Evolutionary conservation across 2,113 vertebrate species (phyloP), one percentile per base, ranked within the genome.

Genomic region (Scytalopus superciliaris): DNA sequence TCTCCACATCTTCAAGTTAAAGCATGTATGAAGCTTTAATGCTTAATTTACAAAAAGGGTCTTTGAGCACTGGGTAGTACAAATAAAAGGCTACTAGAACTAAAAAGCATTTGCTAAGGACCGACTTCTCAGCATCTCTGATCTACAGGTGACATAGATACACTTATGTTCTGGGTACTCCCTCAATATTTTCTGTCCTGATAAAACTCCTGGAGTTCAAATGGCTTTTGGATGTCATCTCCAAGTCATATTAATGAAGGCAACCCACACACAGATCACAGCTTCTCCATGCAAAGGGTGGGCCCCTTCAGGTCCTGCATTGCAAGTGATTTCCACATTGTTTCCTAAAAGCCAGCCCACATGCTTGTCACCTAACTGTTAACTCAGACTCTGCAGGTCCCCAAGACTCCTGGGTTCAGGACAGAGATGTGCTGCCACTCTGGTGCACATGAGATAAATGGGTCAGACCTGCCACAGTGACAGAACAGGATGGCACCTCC

Each of bases 101-200:
- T 57, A 82, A 83, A 83, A 88, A 69, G 14, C 21, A 49, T 88
- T 84, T 81, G 45, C 59, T 62, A 83, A 91, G 56, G 31, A 91
- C 70, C 15, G 53, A 40, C 50, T 87, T 87, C 82, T 87, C 57
- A 92, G 39, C 1, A 2, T 28, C n/a, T 83, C 62, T 78, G 40
- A 78, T 74, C 30, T 40, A 60, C 53, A 37, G 25, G 23, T 1
- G 2, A 50, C 39, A 69, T 5, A 5, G 28, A 13, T 64, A 49
- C 14, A 59, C 44, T 25, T 28, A 62, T 56, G 12, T 42, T 73
- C 87, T 70, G 45, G 53, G 44, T 35, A 14, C 37, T 91, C 55
- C 88, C 83, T 94, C 76, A 84, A n/a, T 47, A 57, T 74, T 94
- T 96, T 95, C 69, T 84, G 81, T 91, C 84, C 79, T 14, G 15